phyloP scores from a whole-genome alignment of 2,113 vertebrate species.

The Siphamia tubifer region DNA sequence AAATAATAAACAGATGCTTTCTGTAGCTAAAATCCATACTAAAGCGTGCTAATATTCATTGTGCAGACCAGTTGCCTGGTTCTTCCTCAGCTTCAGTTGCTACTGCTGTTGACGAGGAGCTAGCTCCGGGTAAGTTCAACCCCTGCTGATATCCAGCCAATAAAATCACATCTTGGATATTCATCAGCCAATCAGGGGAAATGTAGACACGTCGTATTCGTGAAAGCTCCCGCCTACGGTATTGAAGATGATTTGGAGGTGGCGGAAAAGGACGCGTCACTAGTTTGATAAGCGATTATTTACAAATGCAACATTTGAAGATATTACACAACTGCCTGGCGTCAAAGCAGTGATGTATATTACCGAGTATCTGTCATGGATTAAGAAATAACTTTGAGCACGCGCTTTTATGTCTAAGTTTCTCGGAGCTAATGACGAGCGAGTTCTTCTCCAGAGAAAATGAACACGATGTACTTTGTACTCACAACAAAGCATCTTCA shows the following conservation, averaged over 20 bases:
- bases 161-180: not conserved
- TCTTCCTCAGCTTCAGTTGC: slow-evolving; percentile 23
- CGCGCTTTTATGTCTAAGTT: not conserved
- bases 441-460: not conserved
- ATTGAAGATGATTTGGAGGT: slow-evolving; percentile 45
- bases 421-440: not conserved
- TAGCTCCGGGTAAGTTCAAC: slow-evolving; percentile 33
- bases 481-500: not conserved
- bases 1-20: not conserved
- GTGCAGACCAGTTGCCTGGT: not conserved
- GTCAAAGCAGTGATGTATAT: too few relatives aligned
- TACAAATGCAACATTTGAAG: not conserved
- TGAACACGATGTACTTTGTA: slow-evolving; percentile 44
- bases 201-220: not conserved
- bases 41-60: slow-evolving; percentile 29
- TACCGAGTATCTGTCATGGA: too few relatives aligned
- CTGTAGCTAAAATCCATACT: slow-evolving; percentile 6
- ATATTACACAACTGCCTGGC: not conserved
- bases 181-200: slow-evolving; percentile 54
- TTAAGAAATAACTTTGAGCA: too few relatives aligned
- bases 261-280: slow-evolving; percentile 70
- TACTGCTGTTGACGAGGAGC: slow-evolving; percentile 44
- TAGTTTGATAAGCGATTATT: slow-evolving; percentile 17
- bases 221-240: not conserved
- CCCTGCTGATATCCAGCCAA: slow-evolving; percentile 25